A percentile compares a stretch with the other conserved stretches of the same genome.
phyloP scores from a whole-genome alignment of 2,797 vertebrate genomes.

The Halcyon badia region DNA sequence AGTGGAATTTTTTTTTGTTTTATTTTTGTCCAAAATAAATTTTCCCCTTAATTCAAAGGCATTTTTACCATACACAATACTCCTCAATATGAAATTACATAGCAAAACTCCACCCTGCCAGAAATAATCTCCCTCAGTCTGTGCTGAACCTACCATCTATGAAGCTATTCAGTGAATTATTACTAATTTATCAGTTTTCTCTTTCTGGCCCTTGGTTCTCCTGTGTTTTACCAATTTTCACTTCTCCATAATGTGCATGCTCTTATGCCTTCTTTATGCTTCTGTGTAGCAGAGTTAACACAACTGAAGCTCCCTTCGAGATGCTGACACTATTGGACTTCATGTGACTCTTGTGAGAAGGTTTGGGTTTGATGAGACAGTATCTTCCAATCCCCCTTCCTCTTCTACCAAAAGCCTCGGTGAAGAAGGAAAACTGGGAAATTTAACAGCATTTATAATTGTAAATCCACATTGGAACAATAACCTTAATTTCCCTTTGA shows the following conservation, averaged over 20 bases:
- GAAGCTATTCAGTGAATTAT: not conserved
- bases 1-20: not conserved
- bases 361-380: not conserved
- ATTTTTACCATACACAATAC: not conserved
- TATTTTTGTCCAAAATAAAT: not conserved
- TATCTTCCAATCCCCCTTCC: not conserved
- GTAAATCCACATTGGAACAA: not conserved
- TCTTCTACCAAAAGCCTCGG: not conserved
- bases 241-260: not conserved
- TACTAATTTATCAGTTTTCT: not conserved
- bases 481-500: not conserved
- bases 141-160: not conserved
- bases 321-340: not conserved
- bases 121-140: not conserved
- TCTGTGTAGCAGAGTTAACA: not conserved
- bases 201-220: not conserved
- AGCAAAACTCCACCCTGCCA: not conserved
- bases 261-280: not conserved
- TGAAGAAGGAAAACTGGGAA: not conserved
- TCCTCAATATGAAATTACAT: not conserved
- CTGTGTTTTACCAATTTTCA: rapidly evolving
- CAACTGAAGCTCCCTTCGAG: not conserved
- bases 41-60: not conserved
- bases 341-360: not conserved
- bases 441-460: not conserved